Evolutionary conservation across 2,797 vertebrate species (phyloP).

Genomic region (Helarctos malayanus): DNA sequence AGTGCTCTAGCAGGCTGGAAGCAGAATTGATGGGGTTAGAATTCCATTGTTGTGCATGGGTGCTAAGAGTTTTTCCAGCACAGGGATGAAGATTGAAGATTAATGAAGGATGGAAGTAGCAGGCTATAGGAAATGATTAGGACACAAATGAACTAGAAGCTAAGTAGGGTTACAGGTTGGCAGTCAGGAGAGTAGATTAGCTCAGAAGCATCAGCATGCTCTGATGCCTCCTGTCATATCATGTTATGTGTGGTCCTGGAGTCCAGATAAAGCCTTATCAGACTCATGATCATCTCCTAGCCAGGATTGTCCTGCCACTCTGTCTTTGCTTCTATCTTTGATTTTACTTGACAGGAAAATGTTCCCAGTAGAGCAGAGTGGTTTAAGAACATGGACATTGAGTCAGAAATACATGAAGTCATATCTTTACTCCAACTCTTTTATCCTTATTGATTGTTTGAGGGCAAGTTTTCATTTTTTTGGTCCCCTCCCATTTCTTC

Average conservation of each 20-base stretch:
- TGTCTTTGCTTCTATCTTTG: neutral
- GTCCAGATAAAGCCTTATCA: fast-evolving
- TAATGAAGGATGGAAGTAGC: neutral
- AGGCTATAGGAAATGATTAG: neutral
- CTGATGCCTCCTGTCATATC: neutral
- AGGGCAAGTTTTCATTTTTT: neutral
- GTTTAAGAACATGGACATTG: neutral
- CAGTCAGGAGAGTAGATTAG: neutral
- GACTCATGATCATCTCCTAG: neutral
- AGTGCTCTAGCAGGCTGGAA: neutral
- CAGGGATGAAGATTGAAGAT: neutral
- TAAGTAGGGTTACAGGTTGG: neutral
- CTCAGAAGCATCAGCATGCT: neutral
- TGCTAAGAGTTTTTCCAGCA: neutral
- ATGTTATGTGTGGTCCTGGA: neutral
- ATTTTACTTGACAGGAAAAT: neutral
- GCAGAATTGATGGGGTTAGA: neutral
- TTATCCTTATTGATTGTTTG: neutral
- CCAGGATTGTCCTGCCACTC: neutral
- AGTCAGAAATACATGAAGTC: neutral
- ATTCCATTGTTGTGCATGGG: neutral
- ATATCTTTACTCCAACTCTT: neutral
- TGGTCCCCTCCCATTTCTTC: neutral
- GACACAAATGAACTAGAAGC: neutral
- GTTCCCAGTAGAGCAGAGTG: neutral